Evolutionary conservation across 2,888 invertebrate genomes (phyloP), one percentile per base, ranked within the genome.

Genomic region (Drosophila borealis): DNA sequence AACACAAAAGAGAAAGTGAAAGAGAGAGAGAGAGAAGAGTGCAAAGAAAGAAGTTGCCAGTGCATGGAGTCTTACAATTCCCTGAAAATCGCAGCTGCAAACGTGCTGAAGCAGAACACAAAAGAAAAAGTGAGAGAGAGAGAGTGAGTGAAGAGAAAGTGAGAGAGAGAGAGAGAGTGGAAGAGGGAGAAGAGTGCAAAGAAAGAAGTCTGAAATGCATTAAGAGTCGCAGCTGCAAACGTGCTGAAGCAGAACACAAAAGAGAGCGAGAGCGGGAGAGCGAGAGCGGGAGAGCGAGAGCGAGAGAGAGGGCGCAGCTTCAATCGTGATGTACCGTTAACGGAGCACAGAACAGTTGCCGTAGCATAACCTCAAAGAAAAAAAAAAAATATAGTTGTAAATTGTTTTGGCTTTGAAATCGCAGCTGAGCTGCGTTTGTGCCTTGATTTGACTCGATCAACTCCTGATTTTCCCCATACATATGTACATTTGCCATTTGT

Each of bases 321-420:
- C 14, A 17, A 62, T 37, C 51, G 29, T 41, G 41, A n/a, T 13
- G 17, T 1, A 13, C 6, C 55, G 25, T 21, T 36, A 36, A 21
- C 6, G 64, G 51, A 53, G 4, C n/a, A 34, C 14, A 13, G 36
- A 39, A 51, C 65, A 45, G n/a, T 29, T 37, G 13, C 25, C 19
- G 41, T 5, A 5, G 8, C 29, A 29, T 29, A 29, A 29, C 29
- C 29, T 29, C 29, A 29, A 29, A 29, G n/a, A n/a, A n/a, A n/a
- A n/a, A n/a, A n/a, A n/a, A n/a, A n/a, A n/a, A n/a, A n/a, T 2
- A 17, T 17, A 17, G 17, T 17, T 17, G 17, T 17, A 17, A 17
- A 17, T 17, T 17, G 17, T 17, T 17, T 17, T 17, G 17, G 17
- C 29, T 29, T 29, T 29, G 29, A 39, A 39, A 39, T 39, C 37